Evolutionary conservation across 2,888 invertebrate genomes (phyloP).

Genomic region (Agonopterix arenella): DNA sequence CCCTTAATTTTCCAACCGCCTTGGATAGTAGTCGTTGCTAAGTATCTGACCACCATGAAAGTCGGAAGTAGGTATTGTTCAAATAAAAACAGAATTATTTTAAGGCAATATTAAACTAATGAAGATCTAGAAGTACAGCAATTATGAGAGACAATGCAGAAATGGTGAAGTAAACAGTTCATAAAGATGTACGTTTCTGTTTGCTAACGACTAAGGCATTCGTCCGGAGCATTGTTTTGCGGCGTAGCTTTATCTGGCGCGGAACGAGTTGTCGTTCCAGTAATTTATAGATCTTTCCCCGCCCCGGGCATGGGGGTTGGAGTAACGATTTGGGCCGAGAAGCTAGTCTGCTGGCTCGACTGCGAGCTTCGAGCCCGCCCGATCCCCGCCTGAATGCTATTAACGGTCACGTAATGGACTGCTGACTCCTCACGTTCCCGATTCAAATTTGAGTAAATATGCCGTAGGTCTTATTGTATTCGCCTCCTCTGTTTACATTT

Average conservation of each 20-base stretch:
- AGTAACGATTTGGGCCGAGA: constrained; percentile 50
- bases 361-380: constrained; percentile 26
- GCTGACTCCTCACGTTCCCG: constrained; percentile 57
- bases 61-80: too few relatives aligned
- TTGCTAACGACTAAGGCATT: constrained; percentile 61
- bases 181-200: constrained; percentile 62
- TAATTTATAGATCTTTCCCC: constrained; percentile 72
- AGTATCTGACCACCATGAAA: too few relatives aligned
- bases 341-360: constrained; percentile 39
- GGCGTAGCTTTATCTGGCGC: constrained; percentile 70
- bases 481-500: constrained; percentile 44
- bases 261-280: constrained; percentile 71
- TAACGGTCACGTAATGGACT: constrained; percentile 67
- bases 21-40: too few relatives aligned
- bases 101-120: too few relatives aligned
- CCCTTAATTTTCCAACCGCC: too few relatives aligned
- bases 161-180: constrained; percentile 56
- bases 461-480: constrained; percentile 51
- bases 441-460: constrained; percentile 66
- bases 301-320: constrained; percentile 48
- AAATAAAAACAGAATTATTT: too few relatives aligned
- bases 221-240: constrained; percentile 68
- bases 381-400: constrained; percentile 47
- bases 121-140: background rate
- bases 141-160: constrained; percentile 38